Evolutionary conservation across 2,888 invertebrate genomes (phyloP).

Genomic region (Drosophila prostipennis): DNA sequence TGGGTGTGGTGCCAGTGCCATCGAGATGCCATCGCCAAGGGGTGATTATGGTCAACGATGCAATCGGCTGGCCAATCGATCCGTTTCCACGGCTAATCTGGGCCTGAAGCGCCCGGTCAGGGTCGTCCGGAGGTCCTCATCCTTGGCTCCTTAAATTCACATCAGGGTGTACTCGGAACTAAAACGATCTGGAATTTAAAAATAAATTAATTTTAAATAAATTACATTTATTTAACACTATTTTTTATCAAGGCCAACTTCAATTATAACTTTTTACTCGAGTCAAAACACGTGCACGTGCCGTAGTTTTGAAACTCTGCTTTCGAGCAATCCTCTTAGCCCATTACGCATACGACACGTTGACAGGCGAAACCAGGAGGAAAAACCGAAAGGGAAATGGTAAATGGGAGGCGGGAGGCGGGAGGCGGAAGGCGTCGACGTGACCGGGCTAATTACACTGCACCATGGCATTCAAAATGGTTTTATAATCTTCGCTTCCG

Average conservation of each 20-base stretch:
- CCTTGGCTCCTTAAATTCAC: not conserved
- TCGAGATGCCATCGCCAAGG: conserved; percentile 6
- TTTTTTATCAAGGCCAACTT: not conserved
- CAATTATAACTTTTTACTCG: not conserved
- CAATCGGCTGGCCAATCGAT: conserved; percentile 28
- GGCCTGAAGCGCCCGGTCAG: conserved; percentile 4
- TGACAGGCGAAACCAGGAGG: conserved; percentile 18
- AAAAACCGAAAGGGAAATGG: conserved; percentile 10
- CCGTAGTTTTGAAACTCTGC: not conserved
- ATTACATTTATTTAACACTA: too few species aligned
- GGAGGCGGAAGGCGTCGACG: conserved; percentile 7
- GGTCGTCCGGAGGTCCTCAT: conserved; percentile 11
- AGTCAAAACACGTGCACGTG: not conserved
- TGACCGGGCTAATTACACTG: conserved; percentile 67
- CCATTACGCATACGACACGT: conserved; percentile 40
- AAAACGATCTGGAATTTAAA: too few species aligned
- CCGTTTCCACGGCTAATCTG: conserved; percentile 7
- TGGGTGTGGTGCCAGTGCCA: conserved; percentile 1
- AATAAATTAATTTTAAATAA: too few species aligned
- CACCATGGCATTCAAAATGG: conserved; percentile 63
- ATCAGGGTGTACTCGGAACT: not conserved
- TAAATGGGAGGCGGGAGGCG: not conserved
- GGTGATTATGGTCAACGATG: conserved; percentile 36
- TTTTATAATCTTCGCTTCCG: conserved; percentile 76
- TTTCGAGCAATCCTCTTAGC: not conserved